A percentile compares a stretch with the other conserved stretches of the same genome.
These are phyloP conservation scores for Mycteria americana DNA, from an alignment of 2,797 vertebrate genomes.

Conservation along the genomic window DNA sequence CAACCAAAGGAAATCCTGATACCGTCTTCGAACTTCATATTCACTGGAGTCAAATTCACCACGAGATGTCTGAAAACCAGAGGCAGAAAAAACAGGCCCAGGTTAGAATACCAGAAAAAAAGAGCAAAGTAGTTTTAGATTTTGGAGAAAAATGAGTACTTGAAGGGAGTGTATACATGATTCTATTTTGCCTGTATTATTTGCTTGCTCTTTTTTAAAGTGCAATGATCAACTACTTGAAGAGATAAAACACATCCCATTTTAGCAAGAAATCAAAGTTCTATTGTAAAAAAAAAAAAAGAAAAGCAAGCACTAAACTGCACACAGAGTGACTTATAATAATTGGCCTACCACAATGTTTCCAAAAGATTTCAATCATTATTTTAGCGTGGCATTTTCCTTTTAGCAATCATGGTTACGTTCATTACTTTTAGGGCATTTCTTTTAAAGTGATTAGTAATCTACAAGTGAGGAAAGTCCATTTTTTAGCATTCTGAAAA, in stretches of 20 bases:
- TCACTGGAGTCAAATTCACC: conserved; percentile 93
- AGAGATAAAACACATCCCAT: conserved; percentile 33
- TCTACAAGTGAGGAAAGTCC: conserved; percentile 23
- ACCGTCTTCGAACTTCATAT: conserved; percentile 91
- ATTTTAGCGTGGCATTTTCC: conserved; percentile 4
- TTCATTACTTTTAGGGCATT: background rate
- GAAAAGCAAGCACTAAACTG: conserved; percentile 4
- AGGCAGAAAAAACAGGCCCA: background rate
- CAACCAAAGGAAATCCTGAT: conserved; percentile 97
- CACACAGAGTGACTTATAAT: background rate
- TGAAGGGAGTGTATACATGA: background rate
- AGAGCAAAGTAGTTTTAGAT: background rate
- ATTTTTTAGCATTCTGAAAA: conserved; percentile 56
- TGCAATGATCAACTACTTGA: background rate
- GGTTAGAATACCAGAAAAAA: background rate
- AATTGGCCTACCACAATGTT: background rate
- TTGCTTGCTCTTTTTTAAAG: conserved; percentile 17
- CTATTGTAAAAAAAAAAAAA: background rate
- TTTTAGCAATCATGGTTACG: background rate
- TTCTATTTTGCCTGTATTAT: conserved; percentile 39
- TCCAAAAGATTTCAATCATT: conserved; percentile 28
- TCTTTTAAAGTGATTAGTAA: conserved; percentile 40
- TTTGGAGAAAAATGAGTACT: conserved; percentile 14
- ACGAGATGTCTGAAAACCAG: conserved; percentile 85
- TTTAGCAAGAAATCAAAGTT: conserved; percentile 55